These are phyloP conservation scores for Stomatorhinus walkeri DNA, from an alignment of 2,797 vertebrate species.

Conservation along the genomic window DNA sequence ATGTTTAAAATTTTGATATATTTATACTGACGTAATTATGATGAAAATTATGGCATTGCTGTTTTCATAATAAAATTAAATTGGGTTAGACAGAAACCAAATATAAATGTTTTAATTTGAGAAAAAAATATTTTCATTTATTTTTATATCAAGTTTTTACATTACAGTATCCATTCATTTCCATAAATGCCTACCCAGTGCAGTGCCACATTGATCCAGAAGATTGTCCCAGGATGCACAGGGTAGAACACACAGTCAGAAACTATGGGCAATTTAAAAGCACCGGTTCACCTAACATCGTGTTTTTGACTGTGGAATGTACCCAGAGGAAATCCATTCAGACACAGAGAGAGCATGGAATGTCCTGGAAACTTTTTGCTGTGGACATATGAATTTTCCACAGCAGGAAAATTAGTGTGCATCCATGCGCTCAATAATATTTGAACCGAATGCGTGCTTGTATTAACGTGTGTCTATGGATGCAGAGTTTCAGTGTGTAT, in stretches of 20 bases:
- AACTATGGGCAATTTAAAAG: not conserved
- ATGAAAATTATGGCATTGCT: not conserved
- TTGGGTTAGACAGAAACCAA: not conserved
- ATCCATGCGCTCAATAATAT: not conserved
- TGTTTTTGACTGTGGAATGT: not conserved
- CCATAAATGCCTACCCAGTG: not conserved
- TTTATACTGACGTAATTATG: not conserved
- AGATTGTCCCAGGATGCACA: not conserved
- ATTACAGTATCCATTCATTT: not conserved
- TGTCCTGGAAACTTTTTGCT: not conserved
- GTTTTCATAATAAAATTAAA: not conserved
- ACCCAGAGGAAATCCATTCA: not conserved
- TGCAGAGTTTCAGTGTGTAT: not conserved
- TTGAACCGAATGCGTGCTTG: not conserved
- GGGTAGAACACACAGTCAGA: not conserved
- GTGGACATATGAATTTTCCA: not conserved
- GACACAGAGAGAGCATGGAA: not conserved
- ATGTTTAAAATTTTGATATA: not conserved
- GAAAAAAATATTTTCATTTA: not conserved
- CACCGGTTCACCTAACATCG: not conserved
- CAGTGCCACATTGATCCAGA: not conserved
- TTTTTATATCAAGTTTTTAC: not conserved
- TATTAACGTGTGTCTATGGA: not conserved
- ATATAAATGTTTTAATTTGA: not conserved
- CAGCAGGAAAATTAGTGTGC: not conserved